phyloP scores from a whole-genome alignment of 2,888 invertebrate species.

The Acleris literana region DNA sequence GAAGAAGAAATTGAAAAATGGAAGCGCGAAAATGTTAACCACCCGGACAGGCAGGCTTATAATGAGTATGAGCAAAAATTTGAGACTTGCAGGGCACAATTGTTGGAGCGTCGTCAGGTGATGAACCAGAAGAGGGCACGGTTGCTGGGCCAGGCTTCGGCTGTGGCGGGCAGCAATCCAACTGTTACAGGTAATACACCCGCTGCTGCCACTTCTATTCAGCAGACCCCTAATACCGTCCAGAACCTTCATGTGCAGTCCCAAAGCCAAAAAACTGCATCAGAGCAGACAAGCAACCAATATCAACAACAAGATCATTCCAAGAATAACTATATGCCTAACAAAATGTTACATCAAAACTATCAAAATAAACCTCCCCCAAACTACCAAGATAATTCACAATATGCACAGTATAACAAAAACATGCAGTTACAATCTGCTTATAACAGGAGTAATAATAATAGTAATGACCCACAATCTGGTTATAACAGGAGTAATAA shows the following conservation, averaged over 20 bases:
- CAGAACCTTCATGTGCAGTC: conserved; percentile 42
- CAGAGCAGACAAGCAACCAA: conserved; percentile 39
- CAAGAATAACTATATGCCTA: conserved; percentile 35
- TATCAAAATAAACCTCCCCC: conserved; percentile 36
- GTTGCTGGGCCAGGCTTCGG: conserved; percentile 50
- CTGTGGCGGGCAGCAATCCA: conserved; percentile 46
- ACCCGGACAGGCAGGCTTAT: conserved; percentile 94
- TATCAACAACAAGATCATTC: conserved; percentile 43
- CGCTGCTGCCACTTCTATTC: conserved; percentile 50
- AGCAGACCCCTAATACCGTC: conserved; percentile 44
- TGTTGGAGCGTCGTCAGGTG: conserved; percentile 91
- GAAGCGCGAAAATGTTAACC: conserved; percentile 95
- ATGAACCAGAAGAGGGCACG: conserved; percentile 87
- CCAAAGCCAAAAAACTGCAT: conserved; percentile 39
- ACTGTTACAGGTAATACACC: conserved; percentile 46
- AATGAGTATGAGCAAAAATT: conserved; percentile 94
- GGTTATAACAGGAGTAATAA: conserved; percentile 50
- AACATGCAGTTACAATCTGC: conserved; percentile 41
- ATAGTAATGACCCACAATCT: conserved; percentile 44
- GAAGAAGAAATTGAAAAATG: conserved; percentile 95
- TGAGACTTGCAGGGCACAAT: conserved; percentile 91
- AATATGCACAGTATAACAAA: conserved; percentile 49
- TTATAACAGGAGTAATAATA: conserved; percentile 51
- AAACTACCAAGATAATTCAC: conserved; percentile 47
- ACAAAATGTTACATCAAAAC: conserved; percentile 25